Evolutionary conservation across 2,888 invertebrate genomes (phyloP).

Genomic region (Nomada fucata): DNA sequence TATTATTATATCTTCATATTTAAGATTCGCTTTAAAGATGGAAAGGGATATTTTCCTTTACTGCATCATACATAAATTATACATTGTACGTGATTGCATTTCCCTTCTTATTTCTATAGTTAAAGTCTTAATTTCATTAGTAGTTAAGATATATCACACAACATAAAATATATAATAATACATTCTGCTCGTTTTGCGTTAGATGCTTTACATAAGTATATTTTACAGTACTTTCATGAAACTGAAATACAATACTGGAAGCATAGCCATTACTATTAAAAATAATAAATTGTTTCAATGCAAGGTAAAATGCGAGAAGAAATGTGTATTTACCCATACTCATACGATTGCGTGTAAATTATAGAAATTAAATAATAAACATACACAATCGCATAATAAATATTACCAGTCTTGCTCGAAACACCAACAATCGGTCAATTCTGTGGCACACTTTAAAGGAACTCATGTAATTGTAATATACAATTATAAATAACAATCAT

Average conservation of each 20-base stretch:
- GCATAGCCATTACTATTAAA: conserved; percentile 10
- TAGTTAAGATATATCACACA: background rate
- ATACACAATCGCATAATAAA: conserved; percentile 17
- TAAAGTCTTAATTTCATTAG: conserved; percentile 8
- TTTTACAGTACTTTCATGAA: conserved; percentile 16
- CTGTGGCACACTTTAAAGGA: conserved; percentile 49
- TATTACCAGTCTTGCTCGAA: conserved; percentile 35
- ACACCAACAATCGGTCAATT: conserved; percentile 12
- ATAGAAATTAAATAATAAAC: conserved; percentile 17
- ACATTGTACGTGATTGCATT: conserved; percentile 32
- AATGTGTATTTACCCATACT: background rate
- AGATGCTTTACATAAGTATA: conserved; percentile 4
- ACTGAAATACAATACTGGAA: conserved; percentile 31
- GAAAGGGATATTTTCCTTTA: conserved; percentile 18
- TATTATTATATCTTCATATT: background rate
- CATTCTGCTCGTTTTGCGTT: background rate
- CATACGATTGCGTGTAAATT: background rate
- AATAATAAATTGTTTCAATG: background rate
- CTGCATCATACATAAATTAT: conserved; percentile 27
- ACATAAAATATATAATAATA: conserved; percentile 14
- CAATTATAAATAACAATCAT: conserved; percentile 12
- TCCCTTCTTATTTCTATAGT: background rate
- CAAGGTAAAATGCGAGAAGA: background rate
- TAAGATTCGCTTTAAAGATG: conserved; percentile 2
- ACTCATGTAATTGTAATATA: conserved; percentile 27